Conservation (phyloP, 2,113 vertebrate genomes). For the Leptodactylus fuscus region DNA sequence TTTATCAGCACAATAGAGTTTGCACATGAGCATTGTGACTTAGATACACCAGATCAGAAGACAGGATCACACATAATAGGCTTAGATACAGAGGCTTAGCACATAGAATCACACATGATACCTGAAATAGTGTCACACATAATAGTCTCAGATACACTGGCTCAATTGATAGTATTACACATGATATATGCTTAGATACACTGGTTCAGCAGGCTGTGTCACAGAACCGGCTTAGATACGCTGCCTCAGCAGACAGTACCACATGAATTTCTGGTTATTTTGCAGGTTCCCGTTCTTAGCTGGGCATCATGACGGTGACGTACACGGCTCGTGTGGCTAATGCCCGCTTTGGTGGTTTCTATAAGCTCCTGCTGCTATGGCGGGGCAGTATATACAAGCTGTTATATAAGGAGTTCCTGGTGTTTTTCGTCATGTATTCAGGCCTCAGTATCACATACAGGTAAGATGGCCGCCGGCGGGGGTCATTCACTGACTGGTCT, state of each 20-base stretch:
- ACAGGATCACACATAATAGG: background rate
- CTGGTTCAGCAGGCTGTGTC: background rate
- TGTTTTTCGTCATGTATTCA: constrained; percentile 84
- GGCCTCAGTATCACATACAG: constrained; percentile 88
- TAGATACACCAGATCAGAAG: background rate
- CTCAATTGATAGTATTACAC: background rate
- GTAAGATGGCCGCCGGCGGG: constrained; percentile 68
- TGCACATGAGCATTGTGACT: background rate
- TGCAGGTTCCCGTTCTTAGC: background rate
- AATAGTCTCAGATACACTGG: background rate
- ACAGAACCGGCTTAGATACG: background rate
- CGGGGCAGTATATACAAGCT: constrained; percentile 95
- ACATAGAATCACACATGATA: background rate
- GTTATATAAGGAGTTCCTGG: constrained; percentile 88
- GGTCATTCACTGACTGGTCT: background rate
- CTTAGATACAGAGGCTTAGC: background rate
- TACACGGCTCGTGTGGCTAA: constrained; percentile 91
- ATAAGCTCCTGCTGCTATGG: constrained; percentile 88
- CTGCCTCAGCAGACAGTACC: no score
- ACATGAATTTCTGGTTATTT: background rate
- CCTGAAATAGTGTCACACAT: background rate
- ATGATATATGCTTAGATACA: background rate
- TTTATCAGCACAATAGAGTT: background rate
- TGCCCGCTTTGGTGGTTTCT: constrained; percentile 91
- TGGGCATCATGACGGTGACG: constrained; percentile 84